phyloP scores from a whole-genome alignment of 2,888 invertebrate genomes.

The Cephus rjabovi region DNA sequence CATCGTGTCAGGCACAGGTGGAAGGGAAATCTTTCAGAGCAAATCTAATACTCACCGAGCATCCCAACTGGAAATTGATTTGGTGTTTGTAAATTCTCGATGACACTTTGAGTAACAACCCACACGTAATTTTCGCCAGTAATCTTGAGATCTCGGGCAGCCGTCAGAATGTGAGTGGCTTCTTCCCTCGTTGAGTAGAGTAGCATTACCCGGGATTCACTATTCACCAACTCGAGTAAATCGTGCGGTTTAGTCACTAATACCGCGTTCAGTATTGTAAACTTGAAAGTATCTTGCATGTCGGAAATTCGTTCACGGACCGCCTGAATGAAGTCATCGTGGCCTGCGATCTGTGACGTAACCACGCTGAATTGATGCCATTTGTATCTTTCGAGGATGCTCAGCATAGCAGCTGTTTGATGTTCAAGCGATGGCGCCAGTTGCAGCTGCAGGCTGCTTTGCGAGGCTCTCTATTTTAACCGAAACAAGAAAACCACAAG shows the following conservation, averaged over 20 bases:
- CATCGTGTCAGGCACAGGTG: neutral
- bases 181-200: slow-evolving; percentile 91
- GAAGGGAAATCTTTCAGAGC: neutral
- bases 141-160: slow-evolving; percentile 81
- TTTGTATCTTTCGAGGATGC: slow-evolving; percentile 93
- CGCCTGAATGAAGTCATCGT: slow-evolving; percentile 95
- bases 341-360: slow-evolving; percentile 92
- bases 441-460: slow-evolving; percentile 90
- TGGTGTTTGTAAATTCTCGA: slow-evolving; percentile 82
- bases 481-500: neutral
- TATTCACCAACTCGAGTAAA: slow-evolving; percentile 84
- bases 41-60: slow-evolving; percentile 75
- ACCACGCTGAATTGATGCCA: slow-evolving; percentile 97
- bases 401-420: slow-evolving; percentile 95
- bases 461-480: slow-evolving; percentile 74
- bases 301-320: slow-evolving; percentile 88
- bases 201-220: slow-evolving; percentile 92
- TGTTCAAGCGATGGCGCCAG: slow-evolving; percentile 97
- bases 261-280: slow-evolving; percentile 88
- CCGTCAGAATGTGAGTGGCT: slow-evolving; percentile 83
- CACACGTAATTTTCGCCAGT: slow-evolving; percentile 95
- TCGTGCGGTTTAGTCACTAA: slow-evolving; percentile 82
- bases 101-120: slow-evolving; percentile 96
- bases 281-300: slow-evolving; percentile 82
- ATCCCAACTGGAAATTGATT: slow-evolving; percentile 90